phyloP scores from a whole-genome alignment of 2,113 vertebrate species.

The Solea senegalensis region DNA sequence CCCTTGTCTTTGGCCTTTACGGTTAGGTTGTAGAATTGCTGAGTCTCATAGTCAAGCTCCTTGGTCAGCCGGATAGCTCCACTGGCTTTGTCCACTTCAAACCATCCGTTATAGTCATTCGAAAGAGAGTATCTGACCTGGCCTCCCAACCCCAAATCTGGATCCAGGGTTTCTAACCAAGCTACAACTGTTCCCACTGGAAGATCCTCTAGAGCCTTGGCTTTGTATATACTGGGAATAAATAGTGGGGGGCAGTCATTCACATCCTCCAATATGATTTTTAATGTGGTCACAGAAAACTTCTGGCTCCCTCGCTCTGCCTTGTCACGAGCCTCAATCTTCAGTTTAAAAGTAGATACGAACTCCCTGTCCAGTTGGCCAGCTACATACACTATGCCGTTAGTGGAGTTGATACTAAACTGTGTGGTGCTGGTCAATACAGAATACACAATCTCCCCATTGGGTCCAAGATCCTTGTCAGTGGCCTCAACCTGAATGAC shows the following conservation, averaged over 20 bases:
- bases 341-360: constrained; percentile 87
- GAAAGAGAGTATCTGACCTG: constrained; percentile 93
- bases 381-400: constrained; percentile 89
- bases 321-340: constrained; percentile 93
- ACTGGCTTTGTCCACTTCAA: constrained; percentile 92
- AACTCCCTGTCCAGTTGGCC: constrained; percentile 93
- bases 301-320: constrained; percentile 86
- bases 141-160: constrained; percentile 91
- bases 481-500: constrained; percentile 95
- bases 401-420: constrained; percentile 92
- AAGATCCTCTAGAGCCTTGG: constrained; percentile 93
- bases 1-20: constrained; percentile 96
- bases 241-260: constrained; percentile 95
- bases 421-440: constrained; percentile 90
- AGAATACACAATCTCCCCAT: constrained; percentile 90
- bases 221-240: constrained; percentile 89
- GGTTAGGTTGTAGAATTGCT: constrained; percentile 96
- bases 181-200: constrained; percentile 93
- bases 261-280: constrained; percentile 90
- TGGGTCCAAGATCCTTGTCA: constrained; percentile 91
- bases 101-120: constrained; percentile 91
- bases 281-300: constrained; percentile 87
- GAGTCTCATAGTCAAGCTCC: constrained; percentile 94
- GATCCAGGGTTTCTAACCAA: constrained; percentile 95
- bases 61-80: constrained; percentile 92